Evolutionary conservation across 2,888 invertebrate genomes (phyloP).

Genomic region (Troides oblongomaculatus): DNA sequence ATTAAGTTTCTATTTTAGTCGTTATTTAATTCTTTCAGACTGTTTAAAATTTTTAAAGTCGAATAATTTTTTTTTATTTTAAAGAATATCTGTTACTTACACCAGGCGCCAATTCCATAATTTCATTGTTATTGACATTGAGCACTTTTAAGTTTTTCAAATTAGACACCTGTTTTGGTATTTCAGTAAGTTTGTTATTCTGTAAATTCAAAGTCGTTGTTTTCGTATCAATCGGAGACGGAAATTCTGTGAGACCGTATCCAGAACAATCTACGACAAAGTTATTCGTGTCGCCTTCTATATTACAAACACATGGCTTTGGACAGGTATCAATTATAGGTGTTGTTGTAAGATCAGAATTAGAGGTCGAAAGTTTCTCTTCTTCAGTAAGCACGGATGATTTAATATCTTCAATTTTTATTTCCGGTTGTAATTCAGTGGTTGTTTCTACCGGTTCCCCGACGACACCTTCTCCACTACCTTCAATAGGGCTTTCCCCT

Average conservation of each 20-base stretch:
- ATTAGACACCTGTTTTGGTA: conserved; percentile 60
- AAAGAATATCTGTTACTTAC: conserved; percentile 52
- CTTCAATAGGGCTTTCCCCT: conserved; percentile 30
- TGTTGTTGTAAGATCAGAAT: conserved; percentile 37
- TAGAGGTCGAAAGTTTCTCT: conserved; percentile 32
- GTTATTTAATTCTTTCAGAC: too few species aligned
- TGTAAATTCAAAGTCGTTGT: conserved; percentile 64
- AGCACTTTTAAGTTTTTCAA: conserved; percentile 61
- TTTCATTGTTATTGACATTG: conserved; percentile 60
- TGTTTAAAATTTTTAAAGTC: too few species aligned
- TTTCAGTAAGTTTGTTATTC: conserved; percentile 65
- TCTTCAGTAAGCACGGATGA: conserved; percentile 9
- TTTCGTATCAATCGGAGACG: conserved; percentile 57
- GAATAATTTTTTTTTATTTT: background rate
- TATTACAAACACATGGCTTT: conserved; percentile 58
- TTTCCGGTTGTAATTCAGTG: conserved; percentile 40
- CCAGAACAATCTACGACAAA: conserved; percentile 73
- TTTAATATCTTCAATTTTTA: conserved; percentile 54
- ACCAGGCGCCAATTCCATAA: conserved; percentile 60
- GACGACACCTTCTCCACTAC: background rate
- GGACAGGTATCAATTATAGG: conserved; percentile 49
- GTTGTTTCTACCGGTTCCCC: conserved; percentile 28
- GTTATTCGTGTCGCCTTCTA: conserved; percentile 54
- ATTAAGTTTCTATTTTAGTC: too few species aligned
- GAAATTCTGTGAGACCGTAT: conserved; percentile 71